phyloP scores from a whole-genome alignment of 2,113 vertebrate species.

The Colius striatus region DNA sequence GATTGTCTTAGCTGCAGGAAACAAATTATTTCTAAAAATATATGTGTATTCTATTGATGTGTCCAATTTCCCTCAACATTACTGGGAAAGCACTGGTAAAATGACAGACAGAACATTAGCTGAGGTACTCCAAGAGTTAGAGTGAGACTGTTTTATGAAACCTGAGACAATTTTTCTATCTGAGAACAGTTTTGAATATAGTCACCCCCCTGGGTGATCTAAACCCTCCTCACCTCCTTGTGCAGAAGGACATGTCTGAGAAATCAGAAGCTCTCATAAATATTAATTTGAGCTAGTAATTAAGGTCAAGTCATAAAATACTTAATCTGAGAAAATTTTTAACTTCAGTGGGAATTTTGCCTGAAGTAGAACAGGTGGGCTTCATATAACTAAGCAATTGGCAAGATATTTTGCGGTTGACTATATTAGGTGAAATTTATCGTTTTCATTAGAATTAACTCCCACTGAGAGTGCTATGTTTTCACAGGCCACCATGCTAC shows the following conservation, averaged over 20 bases:
- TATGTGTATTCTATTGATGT: not conserved
- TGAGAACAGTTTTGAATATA: not conserved
- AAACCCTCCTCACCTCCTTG: not conserved
- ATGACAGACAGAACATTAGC: not conserved
- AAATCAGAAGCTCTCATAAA: not conserved
- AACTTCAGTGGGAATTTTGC: not conserved
- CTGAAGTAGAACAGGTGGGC: not conserved
- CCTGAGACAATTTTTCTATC: not conserved
- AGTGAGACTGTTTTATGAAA: not conserved
- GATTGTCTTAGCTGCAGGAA: not conserved
- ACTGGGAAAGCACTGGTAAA: not conserved
- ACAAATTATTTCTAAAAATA: not conserved
- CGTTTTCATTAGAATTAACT: conserved; percentile 18
- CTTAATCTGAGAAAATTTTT: not conserved
- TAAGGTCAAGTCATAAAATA: not conserved
- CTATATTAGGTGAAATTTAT: not conserved
- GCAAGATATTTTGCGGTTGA: not conserved
- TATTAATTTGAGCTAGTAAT: not conserved
- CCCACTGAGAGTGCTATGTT: not conserved
- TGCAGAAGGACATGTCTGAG: not conserved
- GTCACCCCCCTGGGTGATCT: not conserved
- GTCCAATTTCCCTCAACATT: not conserved
- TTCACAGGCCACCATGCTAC: not conserved
- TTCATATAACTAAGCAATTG: not conserved
- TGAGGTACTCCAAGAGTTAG: not conserved